Evolutionary conservation across 2,888 invertebrate genomes (phyloP), one percentile per base, ranked within the genome.

Genomic region (Patella depressa): DNA sequence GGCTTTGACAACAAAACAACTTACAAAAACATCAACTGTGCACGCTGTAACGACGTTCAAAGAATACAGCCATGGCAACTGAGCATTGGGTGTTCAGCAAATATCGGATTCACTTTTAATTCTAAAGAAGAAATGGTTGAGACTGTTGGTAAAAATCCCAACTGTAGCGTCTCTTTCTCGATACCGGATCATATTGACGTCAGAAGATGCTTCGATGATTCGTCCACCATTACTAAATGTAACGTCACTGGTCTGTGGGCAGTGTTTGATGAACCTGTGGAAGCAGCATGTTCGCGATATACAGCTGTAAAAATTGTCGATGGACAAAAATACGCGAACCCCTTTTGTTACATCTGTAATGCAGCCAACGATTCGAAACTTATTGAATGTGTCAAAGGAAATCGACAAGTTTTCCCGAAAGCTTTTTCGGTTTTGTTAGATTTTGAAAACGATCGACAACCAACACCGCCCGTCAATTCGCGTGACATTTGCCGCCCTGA

Each of bases 311-410:
- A 71, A 55, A n/a, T 69, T 24, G 73, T 77, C 17, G 73, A 34
- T 2, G 65, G 65, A 3, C 65, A 72, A 29, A 17, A 73, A 65
- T 83, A 80, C 57, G 74, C 77, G 72, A 83, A 83, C 55, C 75
- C 79, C 15, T 83, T 81, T 75, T 83, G 82, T 72, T 83, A 70
- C 73, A 29, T 81, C 71, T 83, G 82, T 72, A 83, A 83, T 73
- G 24, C 76, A 15, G 73, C 72, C 24, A 34, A 55, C 65, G 59
- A 65, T 53, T 15, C 15, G 12, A 9, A 11, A 24, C 54, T 74
- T 53, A 53, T 57, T 53, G 29, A 24, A n/a, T 24, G 55, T 11
- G 78, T 78, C 72, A 73, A 55, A 69, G 34, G 74, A 4, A 55
- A 29, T 2, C 29, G 24, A 1, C 17, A 12, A 9, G n/a, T 71